Evolutionary conservation across 1,140 invertebrate genomes (phyloP).

Genomic region (Octopus bimaculoides): DNA sequence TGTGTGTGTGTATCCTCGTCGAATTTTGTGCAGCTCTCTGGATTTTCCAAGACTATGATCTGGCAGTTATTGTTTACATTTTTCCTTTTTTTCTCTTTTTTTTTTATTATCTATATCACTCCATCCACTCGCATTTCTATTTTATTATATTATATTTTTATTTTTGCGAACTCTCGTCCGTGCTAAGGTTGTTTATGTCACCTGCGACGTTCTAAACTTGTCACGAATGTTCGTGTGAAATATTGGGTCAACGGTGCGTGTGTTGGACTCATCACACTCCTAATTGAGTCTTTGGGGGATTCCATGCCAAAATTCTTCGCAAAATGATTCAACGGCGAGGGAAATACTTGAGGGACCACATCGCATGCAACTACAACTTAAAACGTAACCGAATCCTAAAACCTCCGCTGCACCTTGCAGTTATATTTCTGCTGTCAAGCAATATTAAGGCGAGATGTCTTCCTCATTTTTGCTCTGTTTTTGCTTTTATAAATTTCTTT

Average conservation of each 20-base stretch:
- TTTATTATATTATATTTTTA: background rate
- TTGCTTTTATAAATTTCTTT: no score
- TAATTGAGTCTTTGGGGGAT: constrained; percentile 11
- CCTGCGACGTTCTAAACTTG: constrained; percentile 12
- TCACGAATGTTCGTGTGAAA: constrained; percentile 14
- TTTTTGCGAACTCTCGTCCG: constrained; percentile 10
- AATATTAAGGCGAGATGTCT: constrained; percentile 1
- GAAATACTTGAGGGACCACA: background rate
- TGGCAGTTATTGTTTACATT: no score
- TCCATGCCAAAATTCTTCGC: background rate
- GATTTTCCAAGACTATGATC: no score
- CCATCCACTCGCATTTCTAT: no score
- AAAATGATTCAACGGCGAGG: constrained; percentile 9
- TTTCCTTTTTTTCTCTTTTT: no score
- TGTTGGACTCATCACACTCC: background rate
- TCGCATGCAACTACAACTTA: constrained; percentile 13
- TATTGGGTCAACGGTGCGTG: constrained; percentile 9
- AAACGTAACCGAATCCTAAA: constrained; percentile 13
- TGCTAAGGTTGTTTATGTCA: constrained; percentile 15
- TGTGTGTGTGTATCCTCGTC: no score
- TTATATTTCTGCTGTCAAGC: constrained; percentile 6
- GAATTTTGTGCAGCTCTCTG: no score
- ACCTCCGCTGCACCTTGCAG: background rate
- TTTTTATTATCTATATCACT: no score
- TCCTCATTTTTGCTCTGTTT: background rate